Base-by-base conservation (phyloP, 2,797 vertebrate genomes). In the Capromys pilorides region DNA sequence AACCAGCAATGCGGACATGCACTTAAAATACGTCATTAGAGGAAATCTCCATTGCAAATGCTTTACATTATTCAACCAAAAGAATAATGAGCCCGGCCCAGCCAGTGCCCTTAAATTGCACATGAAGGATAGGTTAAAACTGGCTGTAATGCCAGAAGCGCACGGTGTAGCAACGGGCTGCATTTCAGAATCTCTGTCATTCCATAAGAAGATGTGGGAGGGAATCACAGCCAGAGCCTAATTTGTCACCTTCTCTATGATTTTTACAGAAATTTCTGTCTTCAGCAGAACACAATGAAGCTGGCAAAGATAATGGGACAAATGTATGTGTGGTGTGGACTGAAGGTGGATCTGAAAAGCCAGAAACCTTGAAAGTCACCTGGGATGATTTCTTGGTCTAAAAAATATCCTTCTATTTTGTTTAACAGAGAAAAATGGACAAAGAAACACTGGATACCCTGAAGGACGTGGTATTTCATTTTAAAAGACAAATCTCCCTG, bases 1-100 rank as follows among this genome's bases (percentile, higher is more conserved):
- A 97, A 97, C 97, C 85, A 96, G 96, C 95, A 97, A 96, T 91
- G 94, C 16, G 75, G 97, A 97, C 96, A 96, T 2, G 19, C 94
- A 96, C 96, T 98, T 98, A 97, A 98, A 98, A 98, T 86, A 96
- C 95, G 97, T 96, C 97, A 97, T 98, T 98, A 98, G 87, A 94
- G 97, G 82, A 96, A 97, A 98, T 97, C 97, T 98, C 98, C 97
- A 97, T 95, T 96, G 96, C 96, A 98, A 98, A 98, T 97, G 94
- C 95, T 98, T 96, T 95, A 95, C 86, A 97, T 97, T 96, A 98
- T 96, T 97, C 10, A 57, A 97, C 87, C 96, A 95, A 92, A 26
- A 94, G 92, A 96, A 84, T 88, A 96, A 97, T 88, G 88, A 97
- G 91, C 61, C 93, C 36, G 1, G 51, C 90, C 93, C 1, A 0